Evolutionary conservation across 2,888 invertebrate genomes (phyloP), one percentile per base, ranked within the genome.

Genomic region (Nomada flava): DNA sequence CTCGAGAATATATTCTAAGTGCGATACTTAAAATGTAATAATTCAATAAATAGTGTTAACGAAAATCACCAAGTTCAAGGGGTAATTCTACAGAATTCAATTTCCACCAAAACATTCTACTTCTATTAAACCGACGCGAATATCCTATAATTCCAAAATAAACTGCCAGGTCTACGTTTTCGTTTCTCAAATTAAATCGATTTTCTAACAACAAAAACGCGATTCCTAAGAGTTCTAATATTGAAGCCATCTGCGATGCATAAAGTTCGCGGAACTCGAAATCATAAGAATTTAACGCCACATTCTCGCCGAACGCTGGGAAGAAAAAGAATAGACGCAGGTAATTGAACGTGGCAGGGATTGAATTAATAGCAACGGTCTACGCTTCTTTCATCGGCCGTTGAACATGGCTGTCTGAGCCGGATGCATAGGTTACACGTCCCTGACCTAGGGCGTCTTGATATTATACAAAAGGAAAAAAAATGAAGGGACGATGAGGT

Each of bases 361-460:
- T 53, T 69, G 76, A 76, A 79, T 76, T 68, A 76, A 68, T 59
- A 52, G 65, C 67, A 84, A 71, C 26, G 13, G 13, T 75, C 75
- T 72, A 70, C 82, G 50, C 79, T 73, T 69, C 83, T 83, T 68
- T 77, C 77, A 65, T 77, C 78, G 69, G 55, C 55, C 75, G 62
- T 44, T 70, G 82, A 76, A 75, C 76, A 65, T 67, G 74, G 69
- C 18, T 15, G 75, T 52, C 67, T 47, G 57, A 60, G 29, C 84
- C 88, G 87, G 87, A 87, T 86, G 80, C 80, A 82, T 79, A 82
- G 88, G 88, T 87, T 86, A 86, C 84, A 82, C 87, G 87, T 82
- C 88, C 87, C 86, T 88, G 88, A 87, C 88, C 87, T 88, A 87
- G 82, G 82, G 60, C 63, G 73, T 69, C 67, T 73, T 67, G 76